Evolutionary conservation across 2,888 invertebrate species (phyloP), one percentile per base, ranked within the genome.

Genomic region (Spialia ferax): DNA sequence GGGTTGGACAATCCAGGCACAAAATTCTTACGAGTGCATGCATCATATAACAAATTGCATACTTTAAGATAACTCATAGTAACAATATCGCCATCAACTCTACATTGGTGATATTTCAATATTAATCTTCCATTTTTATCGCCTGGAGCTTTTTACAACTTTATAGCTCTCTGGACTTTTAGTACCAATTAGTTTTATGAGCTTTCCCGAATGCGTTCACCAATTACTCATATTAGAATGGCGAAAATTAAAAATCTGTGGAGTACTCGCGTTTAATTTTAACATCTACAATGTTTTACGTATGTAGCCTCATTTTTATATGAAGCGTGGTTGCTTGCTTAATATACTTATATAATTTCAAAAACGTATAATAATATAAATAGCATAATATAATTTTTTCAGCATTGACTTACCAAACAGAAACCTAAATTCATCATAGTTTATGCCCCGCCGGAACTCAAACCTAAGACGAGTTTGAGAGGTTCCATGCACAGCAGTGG

Each of bases 131-230:
- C 35, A 52, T 18, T 63, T 63, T 63, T 63, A 63, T 23, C 23
- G 26, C 62, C 26, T 23, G 23, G 35, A 62, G 54, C 38, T 54
- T 63, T 63, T 63, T 63, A 63, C 38, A 63, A 54, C 62, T 54
- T 54, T 48, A 38, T 54, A 54, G 50, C 54, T 54, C 23, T 63
- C 38, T 35, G 15, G 18, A 35, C 23, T 63, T 60, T 54, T 54
- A 63, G 38, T 63, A 54, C 52, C 62, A 63, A 63, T 63, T 63
- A 63, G 54, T 63, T 63, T 63, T 63, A 63, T 63, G 54, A 26
- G 35, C 32, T 35, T 38, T 38, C 5, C 23, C 20, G 22, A 26
- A 63, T 54, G 38, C 62, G 62, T 63, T 45, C 45, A 23, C 45
- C 48, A 48, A 23, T 59, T 61, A 48, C 32, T 56, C 55, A 55